Percentiles rank a stretch among this genome's conserved stretches.
Evolutionary conservation across 1,140 invertebrate species (phyloP).

Genomic region (Phocides pigmalion): DNA sequence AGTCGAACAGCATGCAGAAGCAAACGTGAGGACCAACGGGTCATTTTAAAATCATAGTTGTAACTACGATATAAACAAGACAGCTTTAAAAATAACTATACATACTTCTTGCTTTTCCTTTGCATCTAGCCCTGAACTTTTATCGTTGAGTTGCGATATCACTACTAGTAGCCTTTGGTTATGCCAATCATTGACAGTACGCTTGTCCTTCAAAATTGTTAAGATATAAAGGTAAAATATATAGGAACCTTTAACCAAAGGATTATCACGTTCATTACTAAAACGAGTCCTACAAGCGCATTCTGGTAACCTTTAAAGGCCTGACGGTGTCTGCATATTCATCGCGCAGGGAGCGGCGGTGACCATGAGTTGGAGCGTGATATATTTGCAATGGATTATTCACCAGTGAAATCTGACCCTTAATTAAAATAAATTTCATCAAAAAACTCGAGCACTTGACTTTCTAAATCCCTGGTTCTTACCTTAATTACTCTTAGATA

Average conservation of each 20-base stretch:
- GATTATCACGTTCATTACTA: conserved; percentile 30
- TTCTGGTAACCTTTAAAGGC: conserved; percentile 62
- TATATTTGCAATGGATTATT: conserved; percentile 53
- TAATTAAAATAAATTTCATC: conserved; percentile 7
- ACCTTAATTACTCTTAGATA: neutral
- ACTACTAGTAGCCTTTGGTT: too few relatives aligned
- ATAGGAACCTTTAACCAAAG: conserved; percentile 3
- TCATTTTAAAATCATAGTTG: too few relatives aligned
- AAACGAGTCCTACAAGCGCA: conserved; percentile 48
- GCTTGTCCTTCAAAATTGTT: too few relatives aligned
- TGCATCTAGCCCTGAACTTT: too few relatives aligned
- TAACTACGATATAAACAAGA: too few relatives aligned
- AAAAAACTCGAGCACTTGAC: conserved; percentile 16
- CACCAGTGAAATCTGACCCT: conserved; percentile 51
- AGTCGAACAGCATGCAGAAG: too few relatives aligned
- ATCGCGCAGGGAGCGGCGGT: conserved; percentile 40
- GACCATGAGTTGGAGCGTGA: conserved; percentile 54
- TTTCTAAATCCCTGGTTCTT: conserved; percentile 6
- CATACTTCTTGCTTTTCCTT: too few relatives aligned
- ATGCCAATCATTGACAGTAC: too few relatives aligned
- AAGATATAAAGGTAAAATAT: too few relatives aligned
- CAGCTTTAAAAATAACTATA: too few relatives aligned
- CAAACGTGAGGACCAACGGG: too few relatives aligned
- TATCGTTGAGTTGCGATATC: too few relatives aligned
- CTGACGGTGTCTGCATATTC: conserved; percentile 44